Conservation (phyloP, 2,888 invertebrate species). For the Cosmorhoe ocellata region DNA sequence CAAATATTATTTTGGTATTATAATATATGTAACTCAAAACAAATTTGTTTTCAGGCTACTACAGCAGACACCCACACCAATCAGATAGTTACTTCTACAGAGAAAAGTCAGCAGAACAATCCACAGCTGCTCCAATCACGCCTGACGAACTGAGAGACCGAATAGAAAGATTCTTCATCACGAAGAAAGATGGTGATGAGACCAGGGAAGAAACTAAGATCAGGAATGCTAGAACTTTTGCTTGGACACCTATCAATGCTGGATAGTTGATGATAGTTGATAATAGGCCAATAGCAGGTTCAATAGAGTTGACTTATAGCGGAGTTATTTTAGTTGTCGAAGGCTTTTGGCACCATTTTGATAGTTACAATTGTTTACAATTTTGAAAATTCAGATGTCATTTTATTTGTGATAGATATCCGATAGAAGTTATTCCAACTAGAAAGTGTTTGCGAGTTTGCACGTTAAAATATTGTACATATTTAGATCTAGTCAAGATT, state of each 20-base stretch:
- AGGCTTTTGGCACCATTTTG: too few relatives aligned
- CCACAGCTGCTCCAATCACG: conserved; percentile 70
- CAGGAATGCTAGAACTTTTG: conserved; percentile 68
- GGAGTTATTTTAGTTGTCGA: too few relatives aligned
- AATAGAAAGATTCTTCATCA: conserved; percentile 74
- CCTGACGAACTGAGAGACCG: conserved; percentile 80
- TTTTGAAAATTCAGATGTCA: too few relatives aligned
- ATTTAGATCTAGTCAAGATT: conserved; percentile 26
- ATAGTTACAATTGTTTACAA: too few relatives aligned
- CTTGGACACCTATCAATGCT: conserved; percentile 71
- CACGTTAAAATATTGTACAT: not conserved
- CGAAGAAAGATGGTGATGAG: conserved; percentile 60
- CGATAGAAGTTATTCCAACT: not conserved
- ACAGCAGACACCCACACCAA: conserved; percentile 59
- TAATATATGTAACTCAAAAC: too few relatives aligned
- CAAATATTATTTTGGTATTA: too few relatives aligned
- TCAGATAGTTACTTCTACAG: conserved; percentile 57
- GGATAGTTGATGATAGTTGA: conserved; percentile 35
- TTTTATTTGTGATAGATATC: too few relatives aligned
- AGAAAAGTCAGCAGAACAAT: conserved; percentile 60
- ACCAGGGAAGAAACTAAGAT: conserved; percentile 55
- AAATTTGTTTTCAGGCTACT: conserved; percentile 66
- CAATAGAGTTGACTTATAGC: too few relatives aligned
- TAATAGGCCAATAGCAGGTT: too few relatives aligned
- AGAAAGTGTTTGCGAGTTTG: not conserved